Percentiles rank a stretch among this genome's conserved stretches.
These are phyloP conservation scores for Sminthurinus aureus DNA, from an alignment of 2,888 invertebrate genomes.

Conservation along the genomic window DNA sequence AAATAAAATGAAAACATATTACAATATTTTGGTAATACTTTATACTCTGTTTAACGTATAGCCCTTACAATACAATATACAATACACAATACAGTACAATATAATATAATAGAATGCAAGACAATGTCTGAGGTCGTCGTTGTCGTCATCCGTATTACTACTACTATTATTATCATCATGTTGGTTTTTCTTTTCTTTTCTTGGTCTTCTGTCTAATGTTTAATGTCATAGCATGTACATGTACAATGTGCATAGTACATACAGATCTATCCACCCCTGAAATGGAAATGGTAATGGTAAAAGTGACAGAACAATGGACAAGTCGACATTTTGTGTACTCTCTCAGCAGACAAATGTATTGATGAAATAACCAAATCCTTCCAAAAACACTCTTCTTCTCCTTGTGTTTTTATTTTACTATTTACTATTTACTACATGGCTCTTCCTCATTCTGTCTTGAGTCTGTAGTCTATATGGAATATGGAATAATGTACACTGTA, in stretches of 20 bases:
- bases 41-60: background rate
- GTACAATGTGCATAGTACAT: background rate
- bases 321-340: constrained; percentile 58
- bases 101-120: too few relatives aligned
- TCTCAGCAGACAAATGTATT: constrained; percentile 49
- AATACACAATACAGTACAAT: too few relatives aligned
- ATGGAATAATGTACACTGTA: background rate
- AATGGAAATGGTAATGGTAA: constrained; percentile 32
- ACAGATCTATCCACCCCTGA: background rate
- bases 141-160: too few relatives aligned
- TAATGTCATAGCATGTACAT: too few relatives aligned
- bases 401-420: too few relatives aligned
- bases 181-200: too few relatives aligned
- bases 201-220: too few relatives aligned
- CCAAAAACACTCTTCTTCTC: background rate
- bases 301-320: constrained; percentile 60
- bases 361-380: constrained; percentile 46
- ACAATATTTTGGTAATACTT: too few relatives aligned
- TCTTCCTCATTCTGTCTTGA: background rate
- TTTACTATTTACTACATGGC: background rate
- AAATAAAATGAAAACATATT: too few relatives aligned
- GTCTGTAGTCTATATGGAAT: background rate
- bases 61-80: too few relatives aligned
- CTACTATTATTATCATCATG: too few relatives aligned
- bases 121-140: background rate